Base-by-base conservation (phyloP, 2,113 vertebrate species). In the Origma solitaria region DNA sequence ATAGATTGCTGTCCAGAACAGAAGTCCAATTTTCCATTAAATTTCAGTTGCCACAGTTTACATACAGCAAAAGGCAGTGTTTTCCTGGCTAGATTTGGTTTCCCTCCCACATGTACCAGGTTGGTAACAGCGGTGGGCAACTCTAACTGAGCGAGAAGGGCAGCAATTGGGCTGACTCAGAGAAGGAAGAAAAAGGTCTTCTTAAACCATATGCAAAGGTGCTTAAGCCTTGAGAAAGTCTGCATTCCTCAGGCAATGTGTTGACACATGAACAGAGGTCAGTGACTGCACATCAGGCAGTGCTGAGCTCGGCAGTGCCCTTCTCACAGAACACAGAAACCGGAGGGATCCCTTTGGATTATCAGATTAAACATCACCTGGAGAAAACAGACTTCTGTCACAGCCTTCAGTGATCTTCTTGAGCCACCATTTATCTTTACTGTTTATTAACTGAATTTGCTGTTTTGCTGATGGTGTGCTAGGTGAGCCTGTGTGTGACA, bases 51-150 rank as follows among this genome's bases (percentile, higher is more conserved):
- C 30, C 33, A 42, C 11, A 5, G 25, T 51, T 14, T 13, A 35
- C 11, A 24, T 15, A 38, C 19, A 75, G 17, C 21, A 66, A 40
- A 70, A 50, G 0, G 5, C 7, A 24, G 19, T 14, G 35, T 66
- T 82, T 81, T 21, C 23, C 24, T 50, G 53, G 3, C 38, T 42
- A 10, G 7, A 68, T 23, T 45, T 75, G 5, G 31, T 64, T 78
- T 57, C 9, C 8, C 27, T 56, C 21, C 30, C 31, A 50, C 19
- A 23, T 0, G 1, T 6, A 62, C 11, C 31, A 25, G 38, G 15
- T 37, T 0, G 0, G 44, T 35, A 82, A 16, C 0, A 1, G 31
- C 38, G 16, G 9, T 21, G n/a, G 40, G 18, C 35, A 61, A n/a
- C 35, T 57, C 33, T 8, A 51, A 45, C 33, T 37, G 47, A 61